Evolutionary conservation across 92 coral and sea anemone species (phyloP).

Genomic region (Parazoanthus atlanticus): DNA sequence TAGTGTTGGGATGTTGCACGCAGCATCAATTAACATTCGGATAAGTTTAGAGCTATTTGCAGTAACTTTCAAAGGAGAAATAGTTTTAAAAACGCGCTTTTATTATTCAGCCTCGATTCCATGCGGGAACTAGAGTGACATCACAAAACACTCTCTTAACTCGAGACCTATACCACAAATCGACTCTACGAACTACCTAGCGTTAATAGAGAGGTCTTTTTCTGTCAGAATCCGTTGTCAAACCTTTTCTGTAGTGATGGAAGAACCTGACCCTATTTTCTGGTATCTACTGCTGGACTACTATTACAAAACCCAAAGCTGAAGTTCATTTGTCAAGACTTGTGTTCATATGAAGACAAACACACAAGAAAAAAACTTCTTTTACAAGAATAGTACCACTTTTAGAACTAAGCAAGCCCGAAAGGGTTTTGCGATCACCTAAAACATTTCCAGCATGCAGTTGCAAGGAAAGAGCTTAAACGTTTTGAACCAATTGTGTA

Average conservation of each 20-base stretch:
- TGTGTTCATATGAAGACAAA: too few species aligned
- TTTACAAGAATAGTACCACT: too few species aligned
- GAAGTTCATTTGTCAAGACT: too few species aligned
- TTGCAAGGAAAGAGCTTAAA: too few species aligned
- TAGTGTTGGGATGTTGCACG: constrained; percentile 14
- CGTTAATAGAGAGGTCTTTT: not conserved
- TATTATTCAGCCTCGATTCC: not conserved
- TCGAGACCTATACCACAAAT: constrained; percentile 3
- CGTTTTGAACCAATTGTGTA: too few species aligned
- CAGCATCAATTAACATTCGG: constrained; percentile 31
- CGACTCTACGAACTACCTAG: constrained; percentile 33
- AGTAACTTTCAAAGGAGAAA: constrained; percentile 17
- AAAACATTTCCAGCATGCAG: too few species aligned
- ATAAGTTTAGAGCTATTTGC: constrained; percentile 23
- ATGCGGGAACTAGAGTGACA: not conserved
- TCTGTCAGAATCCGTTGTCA: constrained; percentile 30
- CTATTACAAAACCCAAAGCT: too few species aligned
- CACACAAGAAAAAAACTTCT: too few species aligned
- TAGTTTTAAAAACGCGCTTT: not conserved
- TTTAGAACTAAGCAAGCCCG: too few species aligned
- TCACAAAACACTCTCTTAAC: constrained; percentile 28
- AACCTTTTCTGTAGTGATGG: constrained; percentile 37
- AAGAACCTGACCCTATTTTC: constrained; percentile 7
- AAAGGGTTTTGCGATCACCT: too few species aligned
- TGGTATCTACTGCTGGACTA: constrained; percentile 30